Percentiles rank a stretch among this genome's conserved stretches.
phyloP scores from a whole-genome alignment of 2,797 vertebrate genomes.

The Dicrostonyx torquatus region DNA sequence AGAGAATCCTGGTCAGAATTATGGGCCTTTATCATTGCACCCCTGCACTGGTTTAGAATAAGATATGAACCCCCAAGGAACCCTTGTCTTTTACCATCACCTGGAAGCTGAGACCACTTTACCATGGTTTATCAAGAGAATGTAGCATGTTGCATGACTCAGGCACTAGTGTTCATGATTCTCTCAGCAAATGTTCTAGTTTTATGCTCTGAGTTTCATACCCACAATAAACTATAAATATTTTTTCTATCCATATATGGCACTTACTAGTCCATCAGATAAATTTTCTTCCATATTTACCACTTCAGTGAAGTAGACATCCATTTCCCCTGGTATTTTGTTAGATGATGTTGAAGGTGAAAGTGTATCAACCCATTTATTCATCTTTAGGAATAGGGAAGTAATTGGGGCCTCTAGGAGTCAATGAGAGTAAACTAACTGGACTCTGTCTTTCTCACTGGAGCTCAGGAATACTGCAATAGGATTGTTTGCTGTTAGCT shows the following conservation, averaged over 20 bases:
- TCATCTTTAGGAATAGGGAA: slow-evolving; percentile 17
- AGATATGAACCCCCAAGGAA: background rate
- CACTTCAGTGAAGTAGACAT: background rate
- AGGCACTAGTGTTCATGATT: background rate
- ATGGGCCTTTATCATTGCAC: background rate
- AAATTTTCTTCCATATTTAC: background rate
- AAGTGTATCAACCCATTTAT: background rate
- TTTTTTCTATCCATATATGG: background rate
- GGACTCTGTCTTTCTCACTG: background rate
- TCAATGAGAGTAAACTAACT: background rate
- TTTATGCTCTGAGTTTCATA: background rate
- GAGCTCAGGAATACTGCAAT: background rate
- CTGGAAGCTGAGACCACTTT: background rate
- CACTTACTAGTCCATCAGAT: background rate
- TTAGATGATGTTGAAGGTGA: slow-evolving; percentile 12
- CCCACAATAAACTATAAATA: background rate
- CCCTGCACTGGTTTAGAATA: background rate
- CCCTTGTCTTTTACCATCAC: background rate
- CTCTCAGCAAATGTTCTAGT: background rate
- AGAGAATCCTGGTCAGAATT: background rate
- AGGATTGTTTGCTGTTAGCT: background rate
- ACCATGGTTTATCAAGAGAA: background rate
- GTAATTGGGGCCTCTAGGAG: background rate
- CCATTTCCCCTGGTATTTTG: background rate
- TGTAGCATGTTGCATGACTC: background rate